Base-by-base conservation (phyloP, 2,888 invertebrate species). In the Ormia ochracea region DNA sequence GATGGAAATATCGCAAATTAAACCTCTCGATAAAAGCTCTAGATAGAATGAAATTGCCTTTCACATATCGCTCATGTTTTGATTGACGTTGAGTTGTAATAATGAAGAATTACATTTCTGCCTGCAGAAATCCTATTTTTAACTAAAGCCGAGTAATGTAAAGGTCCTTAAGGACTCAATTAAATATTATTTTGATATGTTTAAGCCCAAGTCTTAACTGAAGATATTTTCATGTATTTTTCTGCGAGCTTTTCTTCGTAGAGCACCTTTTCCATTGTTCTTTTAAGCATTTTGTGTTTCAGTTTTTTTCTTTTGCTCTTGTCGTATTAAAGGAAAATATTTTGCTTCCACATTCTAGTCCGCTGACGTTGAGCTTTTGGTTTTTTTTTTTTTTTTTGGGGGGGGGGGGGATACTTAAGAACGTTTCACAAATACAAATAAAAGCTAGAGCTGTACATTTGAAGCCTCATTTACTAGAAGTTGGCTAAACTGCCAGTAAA, bases 201-300 rank as follows among this genome's bases (percentile, higher is more conserved):
- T 31, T 54, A 54, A 70, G 7, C 28, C 19, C 33, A 65, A 61
- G 41, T 78, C 69, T 54, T 63, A 63, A 65, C 36, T 36, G 45
- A 54, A 61, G 21, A 52, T 70, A 70, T 65, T 75, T 48, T 73
- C 56, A 63, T 63, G 56, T 73, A 56, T 28, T 74, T 72, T 63
- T 43, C 43, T 33, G 17, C 6, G n/a, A n/a, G n/a, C n/a, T n/a
- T n/a, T n/a, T n/a, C n/a, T n/a, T n/a, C n/a, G n/a, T n/a, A n/a
- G n/a, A n/a, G n/a, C n/a, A n/a, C n/a, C n/a, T n/a, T n/a, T n/a
- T n/a, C 3, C 21, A 38, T 56, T 36, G 5, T 48, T 70, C 63
- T 43, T 70, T 31, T 48, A n/a, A 50, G 28, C 14, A 50, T 50
- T 14, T 48, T 63, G 7, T 54, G 19, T 50, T 33, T 19, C 21